These are phyloP conservation scores for Galaxias olidus DNA, from an alignment of 2,797 vertebrate species.

Conservation along the genomic window DNA sequence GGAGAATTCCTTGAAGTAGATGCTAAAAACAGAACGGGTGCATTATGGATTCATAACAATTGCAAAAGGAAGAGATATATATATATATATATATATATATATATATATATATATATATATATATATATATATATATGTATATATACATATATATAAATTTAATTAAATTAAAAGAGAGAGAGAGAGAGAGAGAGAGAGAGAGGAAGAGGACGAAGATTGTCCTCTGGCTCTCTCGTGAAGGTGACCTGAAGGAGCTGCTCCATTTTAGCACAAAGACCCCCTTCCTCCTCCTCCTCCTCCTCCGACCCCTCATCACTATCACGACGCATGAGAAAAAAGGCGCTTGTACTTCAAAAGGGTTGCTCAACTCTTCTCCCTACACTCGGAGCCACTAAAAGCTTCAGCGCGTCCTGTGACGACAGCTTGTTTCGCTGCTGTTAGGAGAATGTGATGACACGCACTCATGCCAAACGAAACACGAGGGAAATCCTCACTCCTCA, in stretches of 20 bases:
- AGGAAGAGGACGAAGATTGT: conserved; percentile 43
- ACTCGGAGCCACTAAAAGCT: conserved; percentile 48
- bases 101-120: too few species aligned
- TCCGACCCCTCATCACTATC: conserved; percentile 45
- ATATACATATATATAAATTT: too few species aligned
- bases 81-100: too few species aligned
- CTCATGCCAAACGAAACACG: conserved; percentile 47
- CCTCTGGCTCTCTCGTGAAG: conserved; percentile 67
- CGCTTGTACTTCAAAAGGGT: conserved; percentile 73
- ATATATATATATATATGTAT: too few species aligned
- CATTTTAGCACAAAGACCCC: conserved; percentile 60
- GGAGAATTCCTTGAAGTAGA: conserved; percentile 59
- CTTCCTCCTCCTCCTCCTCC: background rate
- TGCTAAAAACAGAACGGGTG: conserved; percentile 54
- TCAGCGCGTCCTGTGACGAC: conserved; percentile 19
- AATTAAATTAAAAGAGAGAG: conserved; percentile 11
- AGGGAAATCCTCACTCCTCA: conserved; percentile 41
- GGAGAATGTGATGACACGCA: conserved; percentile 53
- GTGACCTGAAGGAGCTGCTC: conserved; percentile 74
- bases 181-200: conserved; percentile 50
- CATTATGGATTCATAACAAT: conserved; percentile 71
- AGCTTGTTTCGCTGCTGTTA: conserved; percentile 37
- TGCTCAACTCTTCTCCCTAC: conserved; percentile 58
- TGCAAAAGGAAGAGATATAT: conserved; percentile 56
- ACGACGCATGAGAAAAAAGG: conserved; percentile 63